These are phyloP conservation scores for Pogonus chalceus DNA, from an alignment of 1,140 invertebrate genomes.

Conservation along the genomic window DNA sequence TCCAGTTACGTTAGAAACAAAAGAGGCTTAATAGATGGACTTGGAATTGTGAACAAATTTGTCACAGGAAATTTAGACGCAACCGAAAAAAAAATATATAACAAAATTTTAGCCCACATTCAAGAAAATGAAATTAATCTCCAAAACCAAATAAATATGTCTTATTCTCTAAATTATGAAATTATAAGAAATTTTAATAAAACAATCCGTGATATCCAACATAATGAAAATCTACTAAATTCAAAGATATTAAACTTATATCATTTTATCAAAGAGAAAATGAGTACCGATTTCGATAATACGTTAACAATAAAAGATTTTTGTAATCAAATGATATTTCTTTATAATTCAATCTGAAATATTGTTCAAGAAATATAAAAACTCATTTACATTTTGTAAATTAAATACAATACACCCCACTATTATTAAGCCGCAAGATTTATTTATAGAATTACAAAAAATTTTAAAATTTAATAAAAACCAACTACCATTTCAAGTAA, in stretches of 20 bases:
- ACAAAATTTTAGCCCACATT: background rate
- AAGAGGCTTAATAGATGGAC: background rate
- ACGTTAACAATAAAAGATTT: no score
- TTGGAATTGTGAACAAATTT: background rate
- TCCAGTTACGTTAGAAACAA: background rate
- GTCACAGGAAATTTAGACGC: background rate
- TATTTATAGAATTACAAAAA: no score
- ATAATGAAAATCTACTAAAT: background rate
- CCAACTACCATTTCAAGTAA: no score
- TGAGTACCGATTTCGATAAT: no score
- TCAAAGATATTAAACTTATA: background rate
- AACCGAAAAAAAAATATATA: background rate
- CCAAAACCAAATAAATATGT: background rate
- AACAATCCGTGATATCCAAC: background rate
- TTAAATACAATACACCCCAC: no score
- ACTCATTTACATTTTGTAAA: no score
- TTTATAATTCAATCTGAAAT: no score
- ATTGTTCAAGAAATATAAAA: no score
- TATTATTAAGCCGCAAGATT: no score
- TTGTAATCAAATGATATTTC: no score
- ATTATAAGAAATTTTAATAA: background rate
- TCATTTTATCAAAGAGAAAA: no score
- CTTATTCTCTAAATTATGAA: background rate
- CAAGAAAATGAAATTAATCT: background rate
- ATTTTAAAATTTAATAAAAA: no score